phyloP scores from a whole-genome alignment of 2,888 invertebrate species.

The Thera britannica region DNA sequence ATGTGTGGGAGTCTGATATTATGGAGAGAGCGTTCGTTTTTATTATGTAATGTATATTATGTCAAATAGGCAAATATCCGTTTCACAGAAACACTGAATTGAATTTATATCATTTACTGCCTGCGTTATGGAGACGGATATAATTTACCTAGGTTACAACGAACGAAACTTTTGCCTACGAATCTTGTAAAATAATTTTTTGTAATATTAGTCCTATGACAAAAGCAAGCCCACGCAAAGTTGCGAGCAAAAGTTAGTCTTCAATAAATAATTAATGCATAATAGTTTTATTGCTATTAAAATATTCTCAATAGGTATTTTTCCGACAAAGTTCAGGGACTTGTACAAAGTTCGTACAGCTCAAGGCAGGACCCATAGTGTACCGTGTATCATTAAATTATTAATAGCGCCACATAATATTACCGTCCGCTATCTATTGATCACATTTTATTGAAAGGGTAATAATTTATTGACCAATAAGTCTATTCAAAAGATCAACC shows the following conservation, averaged over 20 bases:
- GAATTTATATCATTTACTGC: too few relatives aligned
- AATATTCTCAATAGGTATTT: conserved; percentile 22
- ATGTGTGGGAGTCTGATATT: conserved; percentile 38
- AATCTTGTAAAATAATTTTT: too few relatives aligned
- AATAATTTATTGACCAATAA: conserved; percentile 27
- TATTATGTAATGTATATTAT: too few relatives aligned
- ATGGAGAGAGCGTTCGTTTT: conserved; percentile 34
- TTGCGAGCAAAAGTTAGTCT: not conserved
- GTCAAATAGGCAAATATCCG: too few relatives aligned
- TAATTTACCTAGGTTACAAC: too few relatives aligned
- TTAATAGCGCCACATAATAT: conserved; percentile 2
- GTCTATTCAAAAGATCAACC: conserved; percentile 31
- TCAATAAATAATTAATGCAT: not conserved
- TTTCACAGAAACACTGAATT: too few relatives aligned
- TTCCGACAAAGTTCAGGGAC: conserved; percentile 41
- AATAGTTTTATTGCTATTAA: conserved; percentile 21
- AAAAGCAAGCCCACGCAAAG: too few relatives aligned
- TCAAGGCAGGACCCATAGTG: conserved; percentile 18
- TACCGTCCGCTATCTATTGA: conserved; percentile 11
- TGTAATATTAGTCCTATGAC: too few relatives aligned
- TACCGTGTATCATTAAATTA: conserved; percentile 15
- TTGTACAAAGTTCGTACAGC: conserved; percentile 27
- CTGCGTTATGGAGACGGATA: too few relatives aligned
- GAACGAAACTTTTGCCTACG: too few relatives aligned
- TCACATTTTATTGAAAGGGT: conserved; percentile 17